These are phyloP conservation scores for Centruroides sculpturatus DNA, from an alignment of 1,140 invertebrate genomes.

Conservation along the genomic window DNA sequence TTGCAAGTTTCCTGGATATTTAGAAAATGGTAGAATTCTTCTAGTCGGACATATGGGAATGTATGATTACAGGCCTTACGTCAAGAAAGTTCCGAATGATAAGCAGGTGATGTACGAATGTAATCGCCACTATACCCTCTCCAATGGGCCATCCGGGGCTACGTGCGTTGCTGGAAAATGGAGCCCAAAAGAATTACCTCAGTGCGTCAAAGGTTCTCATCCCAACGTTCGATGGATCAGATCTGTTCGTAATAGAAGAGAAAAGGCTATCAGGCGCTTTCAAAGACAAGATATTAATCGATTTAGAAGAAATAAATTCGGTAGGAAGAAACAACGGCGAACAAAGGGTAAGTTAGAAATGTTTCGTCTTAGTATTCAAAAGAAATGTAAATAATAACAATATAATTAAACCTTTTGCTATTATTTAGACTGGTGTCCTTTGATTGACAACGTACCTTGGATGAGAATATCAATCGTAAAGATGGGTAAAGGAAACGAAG, in stretches of 20 bases:
- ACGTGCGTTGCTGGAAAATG: conserved; percentile 80
- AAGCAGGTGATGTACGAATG: conserved; percentile 96
- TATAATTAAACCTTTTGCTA: no score
- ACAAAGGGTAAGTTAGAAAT: conserved; percentile 18
- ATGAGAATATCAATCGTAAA: conserved; percentile 47
- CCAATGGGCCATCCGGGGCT: conserved; percentile 70
- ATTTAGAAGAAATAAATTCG: conserved; percentile 3
- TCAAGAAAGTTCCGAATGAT: conserved; percentile 75
- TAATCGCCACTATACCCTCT: conserved; percentile 69
- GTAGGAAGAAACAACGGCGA: conserved; percentile 24
- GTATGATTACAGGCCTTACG: conserved; percentile 93
- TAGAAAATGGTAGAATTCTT: conserved; percentile 79
- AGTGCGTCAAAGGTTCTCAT: conserved; percentile 42
- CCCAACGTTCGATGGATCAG: conserved; percentile 14
- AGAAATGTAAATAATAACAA: no score
- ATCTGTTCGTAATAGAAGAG: conserved; percentile 2
- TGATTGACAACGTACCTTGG: no score
- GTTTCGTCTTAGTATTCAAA: background rate
- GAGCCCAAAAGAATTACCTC: conserved; percentile 66
- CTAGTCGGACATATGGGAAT: conserved; percentile 93
- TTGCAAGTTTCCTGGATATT: conserved; percentile 82
- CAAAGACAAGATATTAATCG: background rate
- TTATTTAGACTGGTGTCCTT: no score
- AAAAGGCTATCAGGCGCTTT: background rate
- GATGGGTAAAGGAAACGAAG: conserved; percentile 22